Percentiles rank a stretch among this genome's conserved stretches.
phyloP scores from a whole-genome alignment of 2,113 vertebrate genomes.

The Podilymbus podiceps region DNA sequence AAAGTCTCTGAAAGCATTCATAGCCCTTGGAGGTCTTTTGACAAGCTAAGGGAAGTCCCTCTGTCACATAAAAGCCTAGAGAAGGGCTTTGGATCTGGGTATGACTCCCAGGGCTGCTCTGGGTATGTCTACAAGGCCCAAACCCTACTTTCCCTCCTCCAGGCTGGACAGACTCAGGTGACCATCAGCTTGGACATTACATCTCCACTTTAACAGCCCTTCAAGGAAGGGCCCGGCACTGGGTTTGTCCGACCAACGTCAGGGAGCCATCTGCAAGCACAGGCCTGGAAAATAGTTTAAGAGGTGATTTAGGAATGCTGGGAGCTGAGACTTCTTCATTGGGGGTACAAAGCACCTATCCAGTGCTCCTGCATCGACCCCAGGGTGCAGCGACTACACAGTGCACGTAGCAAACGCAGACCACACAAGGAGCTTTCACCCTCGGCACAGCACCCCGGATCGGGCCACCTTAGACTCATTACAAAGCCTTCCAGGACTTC shows the following conservation, averaged over 20 bases:
- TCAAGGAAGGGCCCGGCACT: not conserved
- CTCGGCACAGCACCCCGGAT: too few relatives aligned
- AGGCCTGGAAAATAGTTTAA: not conserved
- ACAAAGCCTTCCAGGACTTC: not conserved
- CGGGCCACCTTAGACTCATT: accelerated
- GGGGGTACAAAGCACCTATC: not conserved
- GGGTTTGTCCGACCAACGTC: not conserved
- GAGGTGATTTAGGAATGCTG: not conserved
- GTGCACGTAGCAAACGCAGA: accelerated
- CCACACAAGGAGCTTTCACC: accelerated
- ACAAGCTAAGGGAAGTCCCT: not conserved
- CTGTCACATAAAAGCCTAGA: accelerated
- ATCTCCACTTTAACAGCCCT: not conserved
- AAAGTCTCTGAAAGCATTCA: not conserved
- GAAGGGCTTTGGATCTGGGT: not conserved
- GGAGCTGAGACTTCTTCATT: not conserved
- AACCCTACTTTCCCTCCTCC: accelerated
- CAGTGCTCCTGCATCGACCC: accelerated
- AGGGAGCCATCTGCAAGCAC: not conserved
- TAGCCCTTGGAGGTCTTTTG: not conserved
- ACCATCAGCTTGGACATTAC: not conserved
- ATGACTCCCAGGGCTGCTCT: not conserved
- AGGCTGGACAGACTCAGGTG: not conserved
- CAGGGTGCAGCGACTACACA: accelerated
- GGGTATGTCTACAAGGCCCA: not conserved